Percentiles rank a stretch among this genome's conserved stretches.
phyloP scores from a whole-genome alignment of 1,140 invertebrate genomes.

The Acromyrmex echinatior region DNA sequence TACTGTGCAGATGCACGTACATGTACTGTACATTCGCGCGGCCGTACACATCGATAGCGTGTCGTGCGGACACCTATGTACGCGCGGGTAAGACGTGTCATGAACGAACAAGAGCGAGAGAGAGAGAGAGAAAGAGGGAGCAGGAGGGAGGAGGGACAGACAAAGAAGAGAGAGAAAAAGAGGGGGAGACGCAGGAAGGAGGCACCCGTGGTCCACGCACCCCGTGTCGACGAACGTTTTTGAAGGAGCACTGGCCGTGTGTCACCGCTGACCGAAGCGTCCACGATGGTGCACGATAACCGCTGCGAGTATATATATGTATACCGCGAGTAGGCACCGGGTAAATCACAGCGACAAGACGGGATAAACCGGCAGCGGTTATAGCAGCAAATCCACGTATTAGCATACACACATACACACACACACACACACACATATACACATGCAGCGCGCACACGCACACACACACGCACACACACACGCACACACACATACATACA shows the following conservation, averaged over 20 bases:
- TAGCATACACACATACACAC: not conserved
- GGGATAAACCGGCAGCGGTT: not conserved
- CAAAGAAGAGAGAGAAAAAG: not conserved
- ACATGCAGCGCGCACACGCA: not conserved
- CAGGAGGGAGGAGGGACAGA: not conserved
- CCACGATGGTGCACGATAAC: no score
- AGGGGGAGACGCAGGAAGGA: conserved; percentile 23
- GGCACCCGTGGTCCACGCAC: conserved; percentile 15
- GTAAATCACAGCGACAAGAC: not conserved
- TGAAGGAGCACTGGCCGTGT: conserved; percentile 19
- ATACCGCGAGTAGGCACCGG: not conserved
- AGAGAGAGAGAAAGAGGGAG: not conserved
- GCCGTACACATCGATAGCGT: conserved; percentile 32
- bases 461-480: conserved; percentile 34
- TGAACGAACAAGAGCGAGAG: conserved; percentile 42
- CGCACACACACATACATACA: not conserved
- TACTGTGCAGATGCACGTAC: not conserved
- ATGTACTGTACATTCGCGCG: not conserved
- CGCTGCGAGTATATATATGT: no score
- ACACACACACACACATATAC: no score
- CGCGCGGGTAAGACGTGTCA: conserved; percentile 63
- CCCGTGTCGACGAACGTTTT: conserved; percentile 6
- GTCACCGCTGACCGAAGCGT: conserved; percentile 9
- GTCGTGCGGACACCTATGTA: conserved; percentile 58
- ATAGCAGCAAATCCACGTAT: conserved; percentile 3